Percentiles rank a stretch among this genome's conserved stretches.
phyloP scores from a whole-genome alignment of 2,888 invertebrate species.

The Ophraella communa region DNA sequence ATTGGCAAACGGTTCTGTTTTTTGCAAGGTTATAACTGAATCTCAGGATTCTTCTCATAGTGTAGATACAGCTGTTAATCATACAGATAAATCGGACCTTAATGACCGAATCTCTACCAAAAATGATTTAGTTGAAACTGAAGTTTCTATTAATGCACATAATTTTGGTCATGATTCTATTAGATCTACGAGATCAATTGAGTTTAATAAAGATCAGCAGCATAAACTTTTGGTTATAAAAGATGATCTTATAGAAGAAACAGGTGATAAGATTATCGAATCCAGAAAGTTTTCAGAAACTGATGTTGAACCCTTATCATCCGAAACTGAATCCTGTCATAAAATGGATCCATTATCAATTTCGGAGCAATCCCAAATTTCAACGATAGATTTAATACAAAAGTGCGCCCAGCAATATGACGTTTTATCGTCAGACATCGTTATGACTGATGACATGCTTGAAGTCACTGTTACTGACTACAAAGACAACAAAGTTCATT shows the following conservation, averaged over 20 bases:
- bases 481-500: constrained; percentile 23
- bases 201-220: neutral
- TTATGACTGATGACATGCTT: constrained; percentile 59
- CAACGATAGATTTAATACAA: constrained; percentile 46
- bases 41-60: too few species aligned
- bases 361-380: constrained; percentile 50
- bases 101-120: too few species aligned
- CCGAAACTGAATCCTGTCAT: constrained; percentile 53
- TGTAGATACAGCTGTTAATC: too few species aligned
- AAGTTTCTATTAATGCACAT: too few species aligned
- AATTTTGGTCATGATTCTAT: too few species aligned
- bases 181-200: too few species aligned
- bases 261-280: constrained; percentile 37
- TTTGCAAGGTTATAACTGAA: too few species aligned
- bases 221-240: neutral
- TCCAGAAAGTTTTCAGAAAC: constrained; percentile 52
- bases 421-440: constrained; percentile 53
- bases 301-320: constrained; percentile 53
- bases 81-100: too few species aligned
- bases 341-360: constrained; percentile 46
- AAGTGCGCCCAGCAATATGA: constrained; percentile 25
- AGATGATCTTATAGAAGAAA: constrained; percentile 6
- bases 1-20: neutral
- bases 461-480: constrained; percentile 56
- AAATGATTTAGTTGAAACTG: too few species aligned